A percentile compares a stretch with the other conserved stretches of the same genome.
These are phyloP conservation scores for Autographa pulchrina DNA, from an alignment of 2,888 invertebrate genomes.

Conservation along the genomic window DNA sequence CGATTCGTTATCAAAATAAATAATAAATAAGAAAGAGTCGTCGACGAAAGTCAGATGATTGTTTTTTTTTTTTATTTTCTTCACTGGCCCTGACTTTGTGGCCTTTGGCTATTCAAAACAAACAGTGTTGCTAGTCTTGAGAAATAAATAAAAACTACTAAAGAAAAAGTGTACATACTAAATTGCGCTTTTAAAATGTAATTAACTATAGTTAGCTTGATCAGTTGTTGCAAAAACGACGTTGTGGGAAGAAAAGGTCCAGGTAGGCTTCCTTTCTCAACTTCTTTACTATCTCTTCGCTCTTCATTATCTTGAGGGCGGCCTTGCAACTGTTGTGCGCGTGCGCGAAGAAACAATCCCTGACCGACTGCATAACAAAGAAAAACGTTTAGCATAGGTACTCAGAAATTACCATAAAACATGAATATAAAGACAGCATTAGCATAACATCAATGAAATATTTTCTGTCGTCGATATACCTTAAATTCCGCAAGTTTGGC, in stretches of 20 bases:
- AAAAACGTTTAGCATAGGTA: conserved; percentile 1
- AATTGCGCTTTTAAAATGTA: conserved; percentile 1
- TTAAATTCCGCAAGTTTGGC: conserved; percentile 83
- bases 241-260: conserved; percentile 84
- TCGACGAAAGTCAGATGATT: conserved; percentile 81
- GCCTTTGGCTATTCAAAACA: conserved; percentile 14
- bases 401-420: neutral
- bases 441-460: neutral
- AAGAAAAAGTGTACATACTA: conserved; percentile 22
- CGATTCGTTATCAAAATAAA: conserved; percentile 80
- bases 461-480: conserved; percentile 63
- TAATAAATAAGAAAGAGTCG: conserved; percentile 70
- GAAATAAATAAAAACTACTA: conserved; percentile 31
- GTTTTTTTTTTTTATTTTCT: conserved; percentile 51
- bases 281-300: conserved; percentile 84
- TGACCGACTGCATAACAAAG: conserved; percentile 75
- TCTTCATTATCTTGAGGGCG: conserved; percentile 86
- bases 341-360: conserved; percentile 87
- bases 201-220: conserved; percentile 19
- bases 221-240: conserved; percentile 75
- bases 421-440: neutral
- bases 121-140: conserved; percentile 68
- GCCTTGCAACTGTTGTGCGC: conserved; percentile 87
- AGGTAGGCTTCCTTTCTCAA: conserved; percentile 85
- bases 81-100: conserved; percentile 8